Evolutionary conservation across 2,888 invertebrate species (phyloP).

Genomic region (Nudaria mundana): DNA sequence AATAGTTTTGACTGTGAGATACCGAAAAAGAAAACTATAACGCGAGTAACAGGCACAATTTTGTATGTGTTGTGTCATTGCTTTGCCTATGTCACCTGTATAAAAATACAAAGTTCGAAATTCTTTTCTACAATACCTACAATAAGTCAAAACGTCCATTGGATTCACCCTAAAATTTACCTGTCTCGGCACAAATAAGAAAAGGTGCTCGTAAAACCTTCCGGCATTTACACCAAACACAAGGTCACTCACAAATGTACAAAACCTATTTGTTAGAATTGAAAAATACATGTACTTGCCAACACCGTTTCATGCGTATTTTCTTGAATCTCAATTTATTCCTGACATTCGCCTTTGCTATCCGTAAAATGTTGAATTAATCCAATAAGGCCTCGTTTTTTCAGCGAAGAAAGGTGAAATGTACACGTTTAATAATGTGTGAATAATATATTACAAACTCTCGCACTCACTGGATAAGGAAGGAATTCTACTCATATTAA

Average conservation of each 20-base stretch:
- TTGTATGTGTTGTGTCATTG: constrained; percentile 4
- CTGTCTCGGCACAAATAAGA: constrained; percentile 53
- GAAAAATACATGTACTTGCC: constrained; percentile 54
- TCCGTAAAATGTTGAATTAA: constrained; percentile 12
- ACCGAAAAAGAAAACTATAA: too few relatives aligned
- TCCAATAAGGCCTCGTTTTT: constrained; percentile 10
- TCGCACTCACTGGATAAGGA: too few relatives aligned
- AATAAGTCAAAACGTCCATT: constrained; percentile 61
- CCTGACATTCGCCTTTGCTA: constrained; percentile 14
- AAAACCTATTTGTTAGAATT: constrained; percentile 46
- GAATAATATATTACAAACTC: neutral
- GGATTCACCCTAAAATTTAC: constrained; percentile 59
- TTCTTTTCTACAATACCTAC: constrained; percentile 48
- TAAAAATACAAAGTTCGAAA: constrained; percentile 33
- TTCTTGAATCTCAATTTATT: constrained; percentile 24
- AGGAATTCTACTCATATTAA: too few relatives aligned
- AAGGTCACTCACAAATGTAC: constrained; percentile 60
- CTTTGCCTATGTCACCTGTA: constrained; percentile 8
- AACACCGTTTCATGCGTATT: constrained; percentile 29
- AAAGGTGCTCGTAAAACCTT: constrained; percentile 61
- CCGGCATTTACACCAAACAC: constrained; percentile 49
- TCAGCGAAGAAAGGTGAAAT: neutral
- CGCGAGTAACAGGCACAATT: neutral
- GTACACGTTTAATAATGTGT: constrained; percentile 1
- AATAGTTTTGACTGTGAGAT: too few relatives aligned